A percentile compares a stretch with the other conserved stretches of the same genome.
Conservation (phyloP, 2,888 invertebrate genomes). For the Anorthoa munda region DNA sequence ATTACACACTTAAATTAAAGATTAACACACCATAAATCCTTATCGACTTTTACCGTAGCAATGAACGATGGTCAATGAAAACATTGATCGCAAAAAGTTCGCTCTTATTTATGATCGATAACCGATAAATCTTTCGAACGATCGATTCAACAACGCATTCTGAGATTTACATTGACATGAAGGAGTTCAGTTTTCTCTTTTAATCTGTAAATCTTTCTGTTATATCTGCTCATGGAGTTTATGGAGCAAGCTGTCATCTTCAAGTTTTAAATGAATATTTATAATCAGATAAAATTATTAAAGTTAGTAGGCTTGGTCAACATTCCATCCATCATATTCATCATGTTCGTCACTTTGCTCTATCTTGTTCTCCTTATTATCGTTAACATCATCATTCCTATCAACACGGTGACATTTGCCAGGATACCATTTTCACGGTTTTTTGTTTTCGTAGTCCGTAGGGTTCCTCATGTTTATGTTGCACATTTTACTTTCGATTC, state of each 20-base stretch:
- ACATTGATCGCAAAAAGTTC: constrained; percentile 42
- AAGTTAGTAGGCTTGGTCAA: background rate
- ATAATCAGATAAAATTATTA: constrained; percentile 2
- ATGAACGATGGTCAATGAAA: constrained; percentile 33
- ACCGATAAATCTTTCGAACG: constrained; percentile 53
- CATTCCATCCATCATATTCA: background rate
- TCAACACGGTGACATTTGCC: background rate
- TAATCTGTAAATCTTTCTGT: constrained; percentile 19
- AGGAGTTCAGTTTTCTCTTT: constrained; percentile 50
- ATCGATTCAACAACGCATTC: constrained; percentile 52
- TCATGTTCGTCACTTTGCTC: background rate
- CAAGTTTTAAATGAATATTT: constrained; percentile 1
- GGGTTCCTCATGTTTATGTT: background rate
- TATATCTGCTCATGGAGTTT: constrained; percentile 13
- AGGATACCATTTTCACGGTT: background rate
- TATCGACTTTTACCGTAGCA: constrained; percentile 22
- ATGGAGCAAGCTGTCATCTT: constrained; percentile 21
- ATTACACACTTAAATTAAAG: constrained; percentile 5
- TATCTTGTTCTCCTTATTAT: background rate
- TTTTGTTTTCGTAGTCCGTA: background rate
- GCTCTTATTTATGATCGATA: constrained; percentile 38
- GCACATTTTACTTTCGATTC: background rate
- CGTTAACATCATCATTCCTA: background rate
- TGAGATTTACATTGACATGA: constrained; percentile 55
- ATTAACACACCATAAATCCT: constrained; percentile 23